These are phyloP conservation scores for Dendrocincla fuliginosa DNA, from an alignment of 2,797 vertebrate genomes.

Conservation along the genomic window DNA sequence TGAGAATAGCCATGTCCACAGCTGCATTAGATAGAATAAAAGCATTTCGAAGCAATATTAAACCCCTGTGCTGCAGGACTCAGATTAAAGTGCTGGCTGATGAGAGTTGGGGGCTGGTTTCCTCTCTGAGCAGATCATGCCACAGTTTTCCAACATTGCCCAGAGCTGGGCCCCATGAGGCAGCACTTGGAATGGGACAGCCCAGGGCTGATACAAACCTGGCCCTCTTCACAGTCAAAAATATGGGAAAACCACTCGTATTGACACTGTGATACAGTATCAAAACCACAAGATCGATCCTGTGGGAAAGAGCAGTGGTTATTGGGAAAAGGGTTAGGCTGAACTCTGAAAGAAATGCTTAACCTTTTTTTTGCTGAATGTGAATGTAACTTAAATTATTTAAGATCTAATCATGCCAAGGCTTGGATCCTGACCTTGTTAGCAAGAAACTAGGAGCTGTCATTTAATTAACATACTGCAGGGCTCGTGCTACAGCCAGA, in stretches of 20 bases:
- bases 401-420: not conserved
- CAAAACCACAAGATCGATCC: rapidly evolving
- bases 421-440: not conserved
- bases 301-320: not conserved
- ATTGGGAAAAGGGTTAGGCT: not conserved
- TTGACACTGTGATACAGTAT: not conserved
- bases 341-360: not conserved
- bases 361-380: not conserved
- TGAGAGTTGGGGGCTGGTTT: not conserved
- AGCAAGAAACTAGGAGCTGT: not conserved
- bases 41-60: not conserved
- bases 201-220: not conserved
- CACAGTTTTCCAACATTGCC: not conserved
- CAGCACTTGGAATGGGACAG: not conserved
- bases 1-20: not conserved
- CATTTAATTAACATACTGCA: not conserved
- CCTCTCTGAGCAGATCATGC: not conserved
- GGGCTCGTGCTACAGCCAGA: not conserved
- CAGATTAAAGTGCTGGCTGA: not conserved
- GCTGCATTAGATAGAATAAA: not conserved
- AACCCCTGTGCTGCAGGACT: not conserved
- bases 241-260: rapidly evolving
- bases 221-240: not conserved
- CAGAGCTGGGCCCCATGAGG: not conserved
- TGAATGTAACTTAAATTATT: not conserved